Conservation (phyloP, 2,797 vertebrate species). For the Pseudocheirus occidentalis region DNA sequence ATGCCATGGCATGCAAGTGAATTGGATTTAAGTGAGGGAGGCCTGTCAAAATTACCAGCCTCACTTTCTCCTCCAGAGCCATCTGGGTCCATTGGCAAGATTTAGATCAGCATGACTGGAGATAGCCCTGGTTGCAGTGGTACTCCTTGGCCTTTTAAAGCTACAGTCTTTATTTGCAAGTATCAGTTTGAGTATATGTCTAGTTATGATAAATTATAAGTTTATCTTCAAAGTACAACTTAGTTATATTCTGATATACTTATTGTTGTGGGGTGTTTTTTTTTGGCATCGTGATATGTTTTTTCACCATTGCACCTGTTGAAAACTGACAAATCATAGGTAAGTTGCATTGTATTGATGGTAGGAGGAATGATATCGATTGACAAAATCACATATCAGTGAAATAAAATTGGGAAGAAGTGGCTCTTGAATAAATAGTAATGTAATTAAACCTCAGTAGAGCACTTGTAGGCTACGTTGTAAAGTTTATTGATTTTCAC, state of each 20-base stretch:
- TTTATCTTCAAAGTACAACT: not conserved
- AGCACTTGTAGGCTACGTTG: not conserved
- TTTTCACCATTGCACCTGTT: not conserved
- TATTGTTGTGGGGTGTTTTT: too few relatives aligned
- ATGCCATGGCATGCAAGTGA: too few relatives aligned
- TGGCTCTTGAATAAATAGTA: not conserved
- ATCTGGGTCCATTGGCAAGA: too few relatives aligned
- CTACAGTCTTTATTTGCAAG: too few relatives aligned
- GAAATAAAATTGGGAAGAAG: not conserved
- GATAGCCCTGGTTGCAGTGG: too few relatives aligned
- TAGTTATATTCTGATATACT: not conserved
- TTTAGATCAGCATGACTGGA: too few relatives aligned
- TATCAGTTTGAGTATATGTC: too few relatives aligned
- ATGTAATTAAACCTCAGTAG: not conserved
- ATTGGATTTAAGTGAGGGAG: too few relatives aligned
- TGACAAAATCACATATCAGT: not conserved
- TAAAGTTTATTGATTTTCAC: not conserved
- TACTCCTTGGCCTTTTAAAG: too few relatives aligned
- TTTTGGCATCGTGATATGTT: not conserved
- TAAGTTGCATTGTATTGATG: not conserved
- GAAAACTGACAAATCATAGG: not conserved
- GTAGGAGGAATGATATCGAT: not conserved
- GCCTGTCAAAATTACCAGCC: too few relatives aligned
- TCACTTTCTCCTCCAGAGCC: not conserved
- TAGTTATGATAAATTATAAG: too few relatives aligned